A percentile compares a stretch with the other conserved stretches of the same genome.
phyloP scores from a whole-genome alignment of 2,113 vertebrate genomes.

The Amphilophus citrinellus region DNA sequence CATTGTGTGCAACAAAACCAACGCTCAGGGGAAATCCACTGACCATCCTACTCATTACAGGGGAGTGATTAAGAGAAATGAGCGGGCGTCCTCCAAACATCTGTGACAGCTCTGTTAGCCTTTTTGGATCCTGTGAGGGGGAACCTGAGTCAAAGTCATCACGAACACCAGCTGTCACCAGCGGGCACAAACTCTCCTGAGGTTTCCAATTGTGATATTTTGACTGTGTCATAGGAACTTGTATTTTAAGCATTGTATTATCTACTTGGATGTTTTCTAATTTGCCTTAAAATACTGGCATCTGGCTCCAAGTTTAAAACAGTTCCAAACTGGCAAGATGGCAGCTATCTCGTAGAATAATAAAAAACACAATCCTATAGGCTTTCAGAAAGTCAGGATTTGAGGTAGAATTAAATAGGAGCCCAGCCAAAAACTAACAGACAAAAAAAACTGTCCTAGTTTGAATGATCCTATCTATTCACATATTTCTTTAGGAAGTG shows the following conservation, averaged over 20 bases:
- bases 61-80: slow-evolving; percentile 58
- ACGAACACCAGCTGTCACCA: slow-evolving; percentile 54
- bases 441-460: not conserved
- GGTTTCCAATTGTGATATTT: not conserved
- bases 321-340: not conserved
- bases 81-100: slow-evolving; percentile 50
- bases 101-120: slow-evolving; percentile 53
- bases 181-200: not conserved
- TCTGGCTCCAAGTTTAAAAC: not conserved
- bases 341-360: not conserved
- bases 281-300: not conserved
- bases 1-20: not conserved
- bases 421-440: not conserved
- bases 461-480: not conserved
- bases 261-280: not conserved
- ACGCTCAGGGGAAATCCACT: slow-evolving; percentile 37
- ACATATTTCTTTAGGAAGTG: not conserved
- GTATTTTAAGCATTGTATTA: not conserved
- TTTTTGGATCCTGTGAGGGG: slow-evolving; percentile 39
- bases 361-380: not conserved
- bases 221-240: not conserved
- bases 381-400: slow-evolving; percentile 11
- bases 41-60: slow-evolving; percentile 49
- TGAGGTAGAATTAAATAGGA: slow-evolving; percentile 15
- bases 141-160: slow-evolving; percentile 58